Evolutionary conservation across 1,140 invertebrate species (phyloP).

Genomic region (Aphis craccivora): DNA sequence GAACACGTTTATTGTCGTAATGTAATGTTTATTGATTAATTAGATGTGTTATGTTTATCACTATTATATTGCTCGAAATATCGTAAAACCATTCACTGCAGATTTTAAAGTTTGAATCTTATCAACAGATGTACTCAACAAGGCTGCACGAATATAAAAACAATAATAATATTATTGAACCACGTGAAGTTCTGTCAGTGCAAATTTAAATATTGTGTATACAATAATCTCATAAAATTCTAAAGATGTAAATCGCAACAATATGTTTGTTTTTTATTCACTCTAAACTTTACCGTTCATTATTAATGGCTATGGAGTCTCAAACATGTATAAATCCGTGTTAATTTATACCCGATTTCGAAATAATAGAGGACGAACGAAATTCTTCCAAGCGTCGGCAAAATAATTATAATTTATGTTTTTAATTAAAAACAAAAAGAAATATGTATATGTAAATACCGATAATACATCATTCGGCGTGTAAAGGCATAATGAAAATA

Average conservation of each 20-base stretch:
- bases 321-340: not conserved
- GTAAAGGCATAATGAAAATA: constrained; percentile 32
- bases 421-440: constrained; percentile 32
- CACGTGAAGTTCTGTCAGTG: not conserved
- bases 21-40: not conserved
- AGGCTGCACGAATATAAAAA: not conserved
- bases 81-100: not conserved
- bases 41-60: not conserved
- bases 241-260: not conserved
- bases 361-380: not conserved
- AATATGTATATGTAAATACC: constrained; percentile 7
- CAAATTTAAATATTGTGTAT: not conserved
- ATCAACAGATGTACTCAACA: not conserved
- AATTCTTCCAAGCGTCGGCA: not conserved
- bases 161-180: not conserved
- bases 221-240: not conserved
- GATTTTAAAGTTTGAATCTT: not conserved
- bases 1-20: not conserved
- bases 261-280: not conserved
- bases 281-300: not conserved
- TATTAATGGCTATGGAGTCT: not conserved
- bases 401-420: constrained; percentile 44
- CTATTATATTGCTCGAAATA: not conserved
- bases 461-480: constrained; percentile 27
- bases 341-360: not conserved